Evolutionary conservation across 2,113 vertebrate genomes (phyloP), one percentile per base, ranked within the genome.

Genomic region (Anoplopoma fimbria): DNA sequence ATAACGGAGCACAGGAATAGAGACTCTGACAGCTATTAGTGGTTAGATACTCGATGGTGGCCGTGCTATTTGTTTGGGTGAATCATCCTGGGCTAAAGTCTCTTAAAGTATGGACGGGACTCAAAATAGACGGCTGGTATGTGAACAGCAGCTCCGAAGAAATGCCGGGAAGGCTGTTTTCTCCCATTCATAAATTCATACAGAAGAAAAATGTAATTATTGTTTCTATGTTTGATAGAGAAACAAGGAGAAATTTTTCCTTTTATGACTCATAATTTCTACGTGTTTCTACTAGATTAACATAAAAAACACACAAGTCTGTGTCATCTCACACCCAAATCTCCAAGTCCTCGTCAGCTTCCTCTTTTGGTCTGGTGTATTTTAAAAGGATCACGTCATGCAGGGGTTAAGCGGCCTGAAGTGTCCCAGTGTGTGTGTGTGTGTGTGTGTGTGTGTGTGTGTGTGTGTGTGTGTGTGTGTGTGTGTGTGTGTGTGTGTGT

Each of bases 381-480:
- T 91, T 90, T 83, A 62, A 81, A 76, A 81, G 53, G 70, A 83
- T 86, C 65, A 84, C 88, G 61, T 91, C 88, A 92, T 67, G 49
- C 12, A 19, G 25, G 57, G 38, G 34, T 80, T 9, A 81, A 88
- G 72, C 70, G 53, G 61, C 34, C 45, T 75, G 63, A 29, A 33
- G 77, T 69, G 70, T 55, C n/a, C n/a, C n/a, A n/a, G 67, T 69
- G 72, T 84, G 65, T 69, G 65, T 82, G 69, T 74, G 69, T 36
- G 68, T 31, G 70, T 71, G 71, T 51, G 8, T 78, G 67, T 33
- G 31, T 72, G 72, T 75, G 61, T 81, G 69, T 75, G 82, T 74
- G 21, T 75, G 67, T 83, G 61, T 77, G 64, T 82, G 73, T 75
- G 69, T 57, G 9, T 78, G 67, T 33, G 27, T 71, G 72, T 74